These are phyloP conservation scores for Cranoglanis bouderius DNA, from an alignment of 2,113 vertebrate species.

Conservation along the genomic window DNA sequence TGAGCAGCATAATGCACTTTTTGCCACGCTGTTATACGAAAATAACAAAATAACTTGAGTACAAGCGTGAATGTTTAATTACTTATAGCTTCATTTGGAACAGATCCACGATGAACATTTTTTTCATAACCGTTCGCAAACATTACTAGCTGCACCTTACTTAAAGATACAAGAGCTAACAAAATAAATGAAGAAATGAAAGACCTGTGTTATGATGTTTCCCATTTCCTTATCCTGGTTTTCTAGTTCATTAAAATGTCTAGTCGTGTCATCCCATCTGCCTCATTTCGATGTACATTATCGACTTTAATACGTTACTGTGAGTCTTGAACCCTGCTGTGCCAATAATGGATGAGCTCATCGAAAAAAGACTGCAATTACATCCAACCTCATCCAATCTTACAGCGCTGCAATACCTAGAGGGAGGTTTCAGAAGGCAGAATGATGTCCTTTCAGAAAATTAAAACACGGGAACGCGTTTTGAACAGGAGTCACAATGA, in stretches of 20 bases:
- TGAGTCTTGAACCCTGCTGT: neutral
- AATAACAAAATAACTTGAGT: too few relatives aligned
- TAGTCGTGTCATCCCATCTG: neutral
- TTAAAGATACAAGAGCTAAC: neutral
- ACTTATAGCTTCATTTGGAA: neutral
- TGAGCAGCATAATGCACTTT: too few relatives aligned
- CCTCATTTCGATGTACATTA: neutral
- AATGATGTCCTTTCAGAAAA: neutral
- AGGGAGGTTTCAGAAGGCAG: too few relatives aligned
- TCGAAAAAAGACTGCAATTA: neutral
- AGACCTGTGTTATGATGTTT: neutral
- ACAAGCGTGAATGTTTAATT: neutral
- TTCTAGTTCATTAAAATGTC: constrained; percentile 9
- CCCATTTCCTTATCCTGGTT: neutral
- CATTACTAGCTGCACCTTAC: neutral
- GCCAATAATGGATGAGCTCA: neutral
- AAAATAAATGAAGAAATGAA: too few relatives aligned
- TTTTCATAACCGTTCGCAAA: neutral
- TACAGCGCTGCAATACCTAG: neutral
- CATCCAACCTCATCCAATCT: neutral
- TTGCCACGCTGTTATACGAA: too few relatives aligned
- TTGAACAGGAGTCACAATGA: neutral
- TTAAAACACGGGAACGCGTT: neutral
- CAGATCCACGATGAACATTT: neutral
- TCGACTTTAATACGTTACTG: neutral